phyloP scores from a whole-genome alignment of 2,113 vertebrate genomes.

The Atrichornis clamosus region DNA sequence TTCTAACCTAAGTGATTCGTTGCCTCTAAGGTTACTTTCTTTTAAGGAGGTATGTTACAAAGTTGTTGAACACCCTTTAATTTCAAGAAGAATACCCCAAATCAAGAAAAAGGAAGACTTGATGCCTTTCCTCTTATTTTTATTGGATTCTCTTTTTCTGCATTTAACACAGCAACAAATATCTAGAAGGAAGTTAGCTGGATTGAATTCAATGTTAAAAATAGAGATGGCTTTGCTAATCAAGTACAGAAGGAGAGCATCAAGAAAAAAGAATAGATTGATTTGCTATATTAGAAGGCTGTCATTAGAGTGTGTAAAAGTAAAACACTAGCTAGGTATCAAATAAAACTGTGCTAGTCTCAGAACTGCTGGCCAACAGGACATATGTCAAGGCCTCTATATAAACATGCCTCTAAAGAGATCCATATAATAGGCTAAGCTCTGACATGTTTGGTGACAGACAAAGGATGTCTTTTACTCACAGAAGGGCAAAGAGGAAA shows the following conservation, averaged over 20 bases:
- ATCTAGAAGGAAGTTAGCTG: neutral
- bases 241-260: neutral
- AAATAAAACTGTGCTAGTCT: neutral
- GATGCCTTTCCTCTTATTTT: neutral
- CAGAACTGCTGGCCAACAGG: neutral
- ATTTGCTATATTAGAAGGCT: neutral
- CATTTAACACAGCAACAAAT: neutral
- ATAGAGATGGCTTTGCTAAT: neutral
- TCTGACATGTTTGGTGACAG: neutral
- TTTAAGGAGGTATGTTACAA: neutral
- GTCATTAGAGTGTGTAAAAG: neutral
- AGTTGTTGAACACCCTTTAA: neutral
- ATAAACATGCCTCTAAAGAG: neutral
- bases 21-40: neutral
- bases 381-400: neutral
- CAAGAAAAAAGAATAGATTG: neutral
- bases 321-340: neutral
- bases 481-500: neutral
- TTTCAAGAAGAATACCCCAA: neutral
- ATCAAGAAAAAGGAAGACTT: neutral
- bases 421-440: neutral
- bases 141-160: neutral
- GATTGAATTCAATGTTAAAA: neutral
- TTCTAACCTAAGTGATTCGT: neutral
- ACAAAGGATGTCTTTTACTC: neutral